Evolutionary conservation across 2,113 vertebrate species (phyloP).

Genomic region (Sander vitreus): DNA sequence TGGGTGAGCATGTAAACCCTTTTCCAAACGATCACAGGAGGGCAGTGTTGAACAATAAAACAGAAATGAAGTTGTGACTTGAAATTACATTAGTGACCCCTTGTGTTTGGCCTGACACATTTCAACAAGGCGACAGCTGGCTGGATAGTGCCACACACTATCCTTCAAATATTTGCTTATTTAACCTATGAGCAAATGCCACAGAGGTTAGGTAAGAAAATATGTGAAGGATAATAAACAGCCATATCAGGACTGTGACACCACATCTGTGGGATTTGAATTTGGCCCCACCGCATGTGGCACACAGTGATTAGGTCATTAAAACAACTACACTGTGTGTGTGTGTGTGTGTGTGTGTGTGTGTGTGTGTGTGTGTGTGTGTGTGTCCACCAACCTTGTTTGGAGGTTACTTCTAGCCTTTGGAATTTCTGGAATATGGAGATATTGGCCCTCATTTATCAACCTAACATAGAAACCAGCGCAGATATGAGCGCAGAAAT

Average conservation of each 20-base stretch:
- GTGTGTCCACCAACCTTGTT: neutral
- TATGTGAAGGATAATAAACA: neutral
- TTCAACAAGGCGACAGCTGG: neutral
- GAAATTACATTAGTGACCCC: neutral
- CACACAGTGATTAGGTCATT: slow-evolving; percentile 13
- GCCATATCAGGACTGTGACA: neutral
- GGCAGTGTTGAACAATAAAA: slow-evolving; percentile 30
- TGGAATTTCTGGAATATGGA: slow-evolving; percentile 30
- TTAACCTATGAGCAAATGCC: neutral
- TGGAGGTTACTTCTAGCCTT: neutral
- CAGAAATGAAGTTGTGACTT: neutral
- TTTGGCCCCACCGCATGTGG: neutral
- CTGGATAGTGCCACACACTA: too few relatives aligned
- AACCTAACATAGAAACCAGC: too few relatives aligned
- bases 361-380: neutral
- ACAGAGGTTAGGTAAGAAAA: neutral
- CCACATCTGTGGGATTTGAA: neutral
- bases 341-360: neutral
- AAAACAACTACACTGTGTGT: slow-evolving; percentile 7
- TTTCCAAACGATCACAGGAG: slow-evolving; percentile 32
- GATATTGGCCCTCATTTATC: too few relatives aligned
- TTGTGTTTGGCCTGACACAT: neutral
- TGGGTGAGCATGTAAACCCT: too few relatives aligned
- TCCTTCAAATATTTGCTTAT: too few relatives aligned
- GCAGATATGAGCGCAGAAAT: too few relatives aligned